These are phyloP conservation scores for Dynastes maya DNA, from an alignment of 2,888 invertebrate genomes.

Conservation along the genomic window DNA sequence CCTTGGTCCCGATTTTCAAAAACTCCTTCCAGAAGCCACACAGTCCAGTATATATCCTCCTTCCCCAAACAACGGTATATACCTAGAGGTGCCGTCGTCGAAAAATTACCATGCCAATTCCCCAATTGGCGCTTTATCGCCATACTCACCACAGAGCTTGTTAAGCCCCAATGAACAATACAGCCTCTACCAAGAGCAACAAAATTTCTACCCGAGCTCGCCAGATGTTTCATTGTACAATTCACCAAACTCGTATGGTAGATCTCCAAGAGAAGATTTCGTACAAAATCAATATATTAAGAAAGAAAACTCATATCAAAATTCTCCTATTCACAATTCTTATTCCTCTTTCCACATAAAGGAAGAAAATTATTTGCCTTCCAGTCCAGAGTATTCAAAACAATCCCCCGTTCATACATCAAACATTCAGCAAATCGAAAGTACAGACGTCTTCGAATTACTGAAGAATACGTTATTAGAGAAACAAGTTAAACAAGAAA, in stretches of 20 bases:
- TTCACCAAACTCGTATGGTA: constrained; percentile 73
- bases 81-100: constrained; percentile 68
- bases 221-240: constrained; percentile 73
- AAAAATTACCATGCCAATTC: constrained; percentile 63
- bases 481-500: constrained; percentile 71
- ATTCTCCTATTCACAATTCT: constrained; percentile 71
- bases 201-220: constrained; percentile 66
- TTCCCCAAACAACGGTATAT: constrained; percentile 61
- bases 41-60: constrained; percentile 51
- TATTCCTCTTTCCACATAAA: constrained; percentile 71
- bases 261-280: constrained; percentile 73
- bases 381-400: constrained; percentile 27
- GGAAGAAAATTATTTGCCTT: constrained; percentile 64
- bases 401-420: constrained; percentile 69
- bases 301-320: constrained; percentile 74
- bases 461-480: constrained; percentile 62
- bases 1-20: constrained; percentile 68
- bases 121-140: constrained; percentile 64
- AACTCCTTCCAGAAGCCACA: constrained; percentile 62
- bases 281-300: constrained; percentile 66
- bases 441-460: constrained; percentile 62
- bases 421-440: constrained; percentile 68
- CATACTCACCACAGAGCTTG: constrained; percentile 70
- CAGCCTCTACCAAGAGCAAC: constrained; percentile 70
- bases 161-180: constrained; percentile 71